These are phyloP conservation scores for Xylocopa sonorina DNA, from an alignment of 1,140 invertebrate genomes.

Conservation along the genomic window DNA sequence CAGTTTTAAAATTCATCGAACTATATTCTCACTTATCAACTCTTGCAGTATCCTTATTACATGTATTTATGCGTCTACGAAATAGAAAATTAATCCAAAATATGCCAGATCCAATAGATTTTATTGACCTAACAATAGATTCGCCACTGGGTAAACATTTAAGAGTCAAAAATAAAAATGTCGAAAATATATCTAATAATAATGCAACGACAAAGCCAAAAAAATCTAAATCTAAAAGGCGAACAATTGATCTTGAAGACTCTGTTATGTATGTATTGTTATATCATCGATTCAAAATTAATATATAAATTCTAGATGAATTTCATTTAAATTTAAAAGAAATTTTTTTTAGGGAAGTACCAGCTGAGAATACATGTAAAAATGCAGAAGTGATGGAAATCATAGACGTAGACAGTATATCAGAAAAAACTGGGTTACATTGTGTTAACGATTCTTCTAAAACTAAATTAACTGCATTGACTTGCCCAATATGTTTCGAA, in stretches of 20 bases:
- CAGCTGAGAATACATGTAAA: background rate
- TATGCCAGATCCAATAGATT: constrained; percentile 35
- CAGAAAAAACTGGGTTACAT: background rate
- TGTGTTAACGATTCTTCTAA: background rate
- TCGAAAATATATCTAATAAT: background rate
- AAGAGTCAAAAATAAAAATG: background rate
- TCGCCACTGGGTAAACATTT: constrained; percentile 34
- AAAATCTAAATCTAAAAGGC: background rate
- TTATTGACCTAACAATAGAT: constrained; percentile 68
- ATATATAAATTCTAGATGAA: too few relatives aligned
- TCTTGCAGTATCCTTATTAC: background rate
- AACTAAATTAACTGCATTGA: constrained; percentile 17
- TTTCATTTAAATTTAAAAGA: background rate
- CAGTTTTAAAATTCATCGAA: background rate
- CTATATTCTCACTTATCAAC: background rate
- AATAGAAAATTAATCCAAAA: background rate
- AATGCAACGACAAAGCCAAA: background rate
- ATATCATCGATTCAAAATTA: background rate
- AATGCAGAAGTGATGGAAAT: constrained; percentile 16
- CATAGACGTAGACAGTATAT: constrained; percentile 41
- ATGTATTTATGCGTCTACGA: background rate
- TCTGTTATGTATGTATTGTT: constrained; percentile 13
- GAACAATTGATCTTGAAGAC: background rate
- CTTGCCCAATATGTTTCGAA: constrained; percentile 71
- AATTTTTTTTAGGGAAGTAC: constrained; percentile 28